Conservation (phyloP, 2,113 vertebrate genomes). For the Anguilla japonica region DNA sequence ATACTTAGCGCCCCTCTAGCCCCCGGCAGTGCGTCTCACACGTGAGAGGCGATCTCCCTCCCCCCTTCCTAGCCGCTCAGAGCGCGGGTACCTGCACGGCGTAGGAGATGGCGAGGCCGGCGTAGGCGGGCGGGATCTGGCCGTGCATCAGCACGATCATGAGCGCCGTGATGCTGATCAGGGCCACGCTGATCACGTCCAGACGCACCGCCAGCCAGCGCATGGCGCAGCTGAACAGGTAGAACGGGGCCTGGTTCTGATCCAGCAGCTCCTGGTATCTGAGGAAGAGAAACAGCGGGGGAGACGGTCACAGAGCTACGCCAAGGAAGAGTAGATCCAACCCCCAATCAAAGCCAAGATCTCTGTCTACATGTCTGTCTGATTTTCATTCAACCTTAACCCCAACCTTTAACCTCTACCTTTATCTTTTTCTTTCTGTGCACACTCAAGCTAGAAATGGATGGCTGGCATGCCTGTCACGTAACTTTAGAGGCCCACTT, state of each 20-base stretch:
- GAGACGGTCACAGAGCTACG: neutral
- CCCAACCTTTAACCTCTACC: no score
- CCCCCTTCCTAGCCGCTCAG: no score
- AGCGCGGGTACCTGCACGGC: conserved; percentile 78
- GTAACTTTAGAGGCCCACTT: neutral
- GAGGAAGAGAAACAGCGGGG: neutral
- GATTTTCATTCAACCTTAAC: neutral
- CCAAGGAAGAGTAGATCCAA: neutral
- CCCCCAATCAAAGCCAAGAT: neutral
- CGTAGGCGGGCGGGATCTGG: conserved; percentile 83
- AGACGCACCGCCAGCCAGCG: conserved; percentile 88
- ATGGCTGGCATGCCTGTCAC: neutral
- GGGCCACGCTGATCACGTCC: conserved; percentile 86
- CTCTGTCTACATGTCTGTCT: neutral
- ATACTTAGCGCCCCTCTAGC: neutral
- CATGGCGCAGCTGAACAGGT: conserved; percentile 89
- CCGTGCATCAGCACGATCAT: conserved; percentile 93
- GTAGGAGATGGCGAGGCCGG: conserved; percentile 88
- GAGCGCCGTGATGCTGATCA: conserved; percentile 84
- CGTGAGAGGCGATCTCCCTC: neutral
- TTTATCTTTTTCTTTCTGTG: neutral
- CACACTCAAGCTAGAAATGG: neutral
- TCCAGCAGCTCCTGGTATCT: conserved; percentile 89
- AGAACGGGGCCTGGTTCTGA: conserved; percentile 86
- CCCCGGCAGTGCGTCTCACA: neutral